These are phyloP conservation scores for Desmophyllum pertusum DNA, from an alignment of 92 coral and sea anemone genomes.

Conservation along the genomic window DNA sequence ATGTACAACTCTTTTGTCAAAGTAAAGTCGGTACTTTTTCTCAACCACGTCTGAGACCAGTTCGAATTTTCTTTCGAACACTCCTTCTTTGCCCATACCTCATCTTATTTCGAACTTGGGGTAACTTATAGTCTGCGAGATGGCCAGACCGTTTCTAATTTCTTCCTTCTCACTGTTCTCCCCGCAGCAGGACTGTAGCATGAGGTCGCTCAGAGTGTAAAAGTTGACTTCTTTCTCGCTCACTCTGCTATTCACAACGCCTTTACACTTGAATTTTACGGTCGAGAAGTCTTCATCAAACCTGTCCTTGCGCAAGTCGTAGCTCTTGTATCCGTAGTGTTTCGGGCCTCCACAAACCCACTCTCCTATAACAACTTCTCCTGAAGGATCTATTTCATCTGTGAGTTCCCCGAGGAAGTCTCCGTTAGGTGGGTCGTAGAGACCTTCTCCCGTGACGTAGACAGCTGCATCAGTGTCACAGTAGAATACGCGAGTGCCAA, in stretches of 20 bases:
- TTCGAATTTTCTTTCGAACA: neutral
- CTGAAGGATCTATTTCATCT: neutral
- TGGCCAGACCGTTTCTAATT: neutral
- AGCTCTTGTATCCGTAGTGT: neutral
- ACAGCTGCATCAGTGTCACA: neutral
- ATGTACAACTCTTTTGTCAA: neutral
- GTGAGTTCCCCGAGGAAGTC: neutral
- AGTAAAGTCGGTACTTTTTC: neutral
- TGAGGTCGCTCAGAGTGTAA: neutral
- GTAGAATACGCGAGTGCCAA: neutral
- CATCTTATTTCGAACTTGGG: neutral
- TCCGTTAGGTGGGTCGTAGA: neutral
- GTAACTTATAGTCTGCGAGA: neutral
- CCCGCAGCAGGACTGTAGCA: neutral
- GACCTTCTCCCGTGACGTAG: neutral
- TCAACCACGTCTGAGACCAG: neutral
- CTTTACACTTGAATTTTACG: neutral
- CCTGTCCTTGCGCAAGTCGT: neutral
- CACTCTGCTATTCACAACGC: neutral
- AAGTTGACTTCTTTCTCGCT: neutral
- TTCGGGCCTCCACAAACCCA: conserved; percentile 38
- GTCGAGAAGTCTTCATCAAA: neutral
- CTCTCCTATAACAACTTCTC: neutral
- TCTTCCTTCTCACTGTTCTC: neutral
- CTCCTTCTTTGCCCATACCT: neutral